phyloP scores from a whole-genome alignment of 2,888 invertebrate species.

The Hofmannophila pseudospretella region DNA sequence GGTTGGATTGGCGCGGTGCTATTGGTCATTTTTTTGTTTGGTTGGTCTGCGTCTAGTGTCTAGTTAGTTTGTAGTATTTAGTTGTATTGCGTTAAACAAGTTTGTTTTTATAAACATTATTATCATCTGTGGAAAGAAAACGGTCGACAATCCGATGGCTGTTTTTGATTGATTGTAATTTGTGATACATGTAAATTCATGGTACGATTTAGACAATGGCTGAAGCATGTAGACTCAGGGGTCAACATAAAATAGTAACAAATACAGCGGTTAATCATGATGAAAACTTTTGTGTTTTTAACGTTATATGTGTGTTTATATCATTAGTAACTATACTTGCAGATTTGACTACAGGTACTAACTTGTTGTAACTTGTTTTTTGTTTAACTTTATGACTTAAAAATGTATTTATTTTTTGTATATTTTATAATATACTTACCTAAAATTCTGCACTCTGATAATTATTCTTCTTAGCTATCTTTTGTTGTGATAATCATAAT shows the following conservation, averaged over 20 bases:
- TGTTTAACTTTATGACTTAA: conserved; percentile 8
- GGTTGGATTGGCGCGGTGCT: conserved; percentile 11
- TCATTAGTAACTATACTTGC: conserved; percentile 77
- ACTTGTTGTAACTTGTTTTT: conserved; percentile 9
- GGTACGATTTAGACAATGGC: conserved; percentile 47
- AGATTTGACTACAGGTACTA: conserved; percentile 78
- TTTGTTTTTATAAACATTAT: not conserved
- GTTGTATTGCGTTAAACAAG: too few relatives aligned
- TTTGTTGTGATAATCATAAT: too few relatives aligned
- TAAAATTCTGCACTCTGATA: too few relatives aligned
- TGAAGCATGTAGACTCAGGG: conserved; percentile 62
- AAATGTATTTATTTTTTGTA: too few relatives aligned
- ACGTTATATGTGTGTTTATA: conserved; percentile 74
- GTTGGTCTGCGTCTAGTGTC: not conserved
- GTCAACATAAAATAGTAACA: conserved; percentile 38
- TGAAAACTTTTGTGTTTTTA: conserved; percentile 70
- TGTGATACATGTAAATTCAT: not conserved
- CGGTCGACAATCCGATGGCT: not conserved
- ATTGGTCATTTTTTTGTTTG: conserved; percentile 18
- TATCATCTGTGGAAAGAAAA: not conserved
- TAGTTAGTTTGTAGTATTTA: too few relatives aligned
- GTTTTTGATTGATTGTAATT: too few relatives aligned
- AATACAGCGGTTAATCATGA: conserved; percentile 52
- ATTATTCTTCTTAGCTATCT: too few relatives aligned
- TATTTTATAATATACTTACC: conserved; percentile 6